Percentiles rank a stretch among this genome's conserved stretches.
These are phyloP conservation scores for Xestia xanthographa DNA, from an alignment of 2,888 invertebrate genomes.

Conservation along the genomic window DNA sequence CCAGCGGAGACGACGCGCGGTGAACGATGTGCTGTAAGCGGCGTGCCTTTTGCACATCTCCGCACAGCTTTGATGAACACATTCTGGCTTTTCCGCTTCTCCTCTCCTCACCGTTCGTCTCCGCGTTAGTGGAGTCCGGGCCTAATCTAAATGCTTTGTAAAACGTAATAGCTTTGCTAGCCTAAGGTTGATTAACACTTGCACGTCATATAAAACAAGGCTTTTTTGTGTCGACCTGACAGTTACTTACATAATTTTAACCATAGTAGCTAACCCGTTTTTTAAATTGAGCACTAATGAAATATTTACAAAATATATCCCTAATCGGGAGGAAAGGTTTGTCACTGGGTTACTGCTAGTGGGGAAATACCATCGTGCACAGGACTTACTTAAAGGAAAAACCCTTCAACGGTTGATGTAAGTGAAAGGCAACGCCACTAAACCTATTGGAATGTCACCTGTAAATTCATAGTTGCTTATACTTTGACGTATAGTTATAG, in stretches of 20 bases:
- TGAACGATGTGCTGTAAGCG: too few relatives aligned
- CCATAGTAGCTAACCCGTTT: neutral
- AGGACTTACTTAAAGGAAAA: neutral
- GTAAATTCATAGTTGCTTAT: too few relatives aligned
- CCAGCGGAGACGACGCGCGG: too few relatives aligned
- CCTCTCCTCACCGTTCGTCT: too few relatives aligned
- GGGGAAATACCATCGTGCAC: neutral
- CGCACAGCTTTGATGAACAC: too few relatives aligned
- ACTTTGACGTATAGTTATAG: neutral
- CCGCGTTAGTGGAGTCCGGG: too few relatives aligned
- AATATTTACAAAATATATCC: neutral
- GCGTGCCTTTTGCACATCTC: too few relatives aligned
- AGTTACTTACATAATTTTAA: neutral
- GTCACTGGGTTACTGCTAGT: neutral
- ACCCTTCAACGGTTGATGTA: neutral
- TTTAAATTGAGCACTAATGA: neutral
- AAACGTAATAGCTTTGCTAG: neutral
- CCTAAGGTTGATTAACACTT: neutral
- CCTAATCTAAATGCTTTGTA: neutral
- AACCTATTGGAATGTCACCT: too few relatives aligned
- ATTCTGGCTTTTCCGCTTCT: too few relatives aligned
- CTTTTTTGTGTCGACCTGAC: neutral
- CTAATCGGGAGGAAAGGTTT: neutral
- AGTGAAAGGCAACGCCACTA: neutral
- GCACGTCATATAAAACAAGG: neutral